These are phyloP conservation scores for Mandrillus leucophaeus DNA, from an alignment of 2,113 vertebrate species.

Conservation along the genomic window DNA sequence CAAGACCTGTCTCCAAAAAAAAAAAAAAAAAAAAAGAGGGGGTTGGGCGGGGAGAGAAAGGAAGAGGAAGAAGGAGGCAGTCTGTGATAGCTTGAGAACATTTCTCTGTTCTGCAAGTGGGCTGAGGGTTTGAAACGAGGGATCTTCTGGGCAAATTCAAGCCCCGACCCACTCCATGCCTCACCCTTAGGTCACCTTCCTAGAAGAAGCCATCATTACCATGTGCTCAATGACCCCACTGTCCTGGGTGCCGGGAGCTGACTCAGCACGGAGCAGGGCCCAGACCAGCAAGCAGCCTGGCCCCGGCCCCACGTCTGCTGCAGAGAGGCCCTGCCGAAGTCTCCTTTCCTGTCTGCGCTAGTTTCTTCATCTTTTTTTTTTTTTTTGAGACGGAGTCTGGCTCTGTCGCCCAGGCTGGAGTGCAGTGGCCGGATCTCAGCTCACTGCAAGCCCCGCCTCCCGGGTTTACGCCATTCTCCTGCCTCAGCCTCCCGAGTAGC, in stretches of 20 bases:
- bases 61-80: rapidly evolving
- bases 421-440: no score
- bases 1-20: no score
- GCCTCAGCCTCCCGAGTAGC: no score
- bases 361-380: background rate
- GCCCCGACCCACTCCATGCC: background rate
- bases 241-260: background rate
- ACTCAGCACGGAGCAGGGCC: background rate
- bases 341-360: background rate
- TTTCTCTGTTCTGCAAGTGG: background rate
- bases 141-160: background rate
- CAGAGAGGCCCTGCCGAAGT: background rate
- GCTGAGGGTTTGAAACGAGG: background rate
- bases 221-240: background rate
- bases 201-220: background rate
- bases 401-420: no score
- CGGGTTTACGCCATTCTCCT: no score
- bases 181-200: background rate
- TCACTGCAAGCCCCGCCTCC: no score
- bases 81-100: rapidly evolving
- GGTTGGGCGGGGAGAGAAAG: no score
- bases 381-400: no score
- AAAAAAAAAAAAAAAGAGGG: no score
- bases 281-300: background rate
- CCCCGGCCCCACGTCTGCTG: rapidly evolving